These are phyloP conservation scores for Plecturocebus donacophilus DNA, from an alignment of 2,113 vertebrate species.

Conservation along the genomic window DNA sequence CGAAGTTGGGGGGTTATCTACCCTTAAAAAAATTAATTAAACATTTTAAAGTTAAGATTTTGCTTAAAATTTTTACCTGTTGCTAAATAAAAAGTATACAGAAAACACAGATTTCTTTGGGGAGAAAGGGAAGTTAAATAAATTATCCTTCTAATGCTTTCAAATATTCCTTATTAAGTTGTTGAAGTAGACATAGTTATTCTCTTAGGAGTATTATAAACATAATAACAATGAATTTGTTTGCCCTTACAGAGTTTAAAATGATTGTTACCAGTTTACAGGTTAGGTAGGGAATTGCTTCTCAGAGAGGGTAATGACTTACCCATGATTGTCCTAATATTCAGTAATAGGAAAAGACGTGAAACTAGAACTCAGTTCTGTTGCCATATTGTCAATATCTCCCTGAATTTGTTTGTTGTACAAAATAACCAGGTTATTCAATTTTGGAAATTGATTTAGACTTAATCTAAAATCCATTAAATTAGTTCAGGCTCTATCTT, in stretches of 20 bases:
- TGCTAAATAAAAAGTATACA: neutral
- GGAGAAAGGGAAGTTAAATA: neutral
- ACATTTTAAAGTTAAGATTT: conserved; percentile 16
- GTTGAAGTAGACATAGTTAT: neutral
- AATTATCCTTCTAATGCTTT: neutral
- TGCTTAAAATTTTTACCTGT: neutral
- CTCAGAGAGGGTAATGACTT: neutral
- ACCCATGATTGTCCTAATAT: neutral
- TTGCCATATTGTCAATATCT: neutral
- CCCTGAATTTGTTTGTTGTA: neutral
- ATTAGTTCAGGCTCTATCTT: neutral
- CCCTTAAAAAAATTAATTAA: neutral
- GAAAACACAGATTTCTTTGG: neutral
- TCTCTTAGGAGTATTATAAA: conserved; percentile 8
- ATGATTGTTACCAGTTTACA: neutral
- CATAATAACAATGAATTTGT: neutral
- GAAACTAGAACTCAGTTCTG: neutral
- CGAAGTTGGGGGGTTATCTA: neutral
- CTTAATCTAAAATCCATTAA: neutral
- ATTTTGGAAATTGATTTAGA: conserved; percentile 19
- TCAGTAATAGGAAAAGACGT: neutral
- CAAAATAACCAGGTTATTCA: conserved; percentile 1
- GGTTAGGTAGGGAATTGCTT: neutral
- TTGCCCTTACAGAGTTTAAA: conserved; percentile 15
- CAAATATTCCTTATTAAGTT: neutral